These are phyloP conservation scores for Erebia ligea DNA, from an alignment of 2,888 invertebrate genomes.

Conservation along the genomic window DNA sequence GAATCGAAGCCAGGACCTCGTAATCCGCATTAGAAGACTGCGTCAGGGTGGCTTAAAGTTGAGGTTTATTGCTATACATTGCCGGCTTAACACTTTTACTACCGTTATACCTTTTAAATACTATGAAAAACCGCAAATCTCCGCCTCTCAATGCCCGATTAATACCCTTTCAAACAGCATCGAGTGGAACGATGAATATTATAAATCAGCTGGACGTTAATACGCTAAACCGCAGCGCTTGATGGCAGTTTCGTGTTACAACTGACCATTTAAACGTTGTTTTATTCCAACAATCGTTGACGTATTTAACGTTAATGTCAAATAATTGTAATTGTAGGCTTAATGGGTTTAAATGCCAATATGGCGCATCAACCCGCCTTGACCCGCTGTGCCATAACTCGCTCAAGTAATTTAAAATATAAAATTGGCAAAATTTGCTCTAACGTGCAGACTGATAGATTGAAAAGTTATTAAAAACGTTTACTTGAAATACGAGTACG, in stretches of 20 bases:
- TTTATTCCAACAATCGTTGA: constrained; percentile 21
- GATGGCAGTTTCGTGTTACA: constrained; percentile 26
- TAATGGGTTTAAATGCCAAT: background rate
- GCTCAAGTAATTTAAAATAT: no score
- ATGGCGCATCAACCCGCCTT: no score
- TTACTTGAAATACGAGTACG: no score
- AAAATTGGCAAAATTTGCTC: no score
- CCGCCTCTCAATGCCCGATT: constrained; percentile 2
- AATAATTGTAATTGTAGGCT: constrained; percentile 16
- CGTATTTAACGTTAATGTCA: constrained; percentile 18
- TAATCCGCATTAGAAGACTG: no score
- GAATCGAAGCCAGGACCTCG: no score
- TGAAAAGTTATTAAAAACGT: no score
- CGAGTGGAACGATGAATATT: constrained; percentile 35
- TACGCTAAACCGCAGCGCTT: constrained; percentile 40
- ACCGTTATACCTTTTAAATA: background rate
- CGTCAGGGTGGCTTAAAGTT: background rate
- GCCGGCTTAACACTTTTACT: background rate
- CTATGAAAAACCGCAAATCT: background rate
- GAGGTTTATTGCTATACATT: background rate
- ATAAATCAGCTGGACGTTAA: constrained; percentile 42
- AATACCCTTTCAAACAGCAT: constrained; percentile 16
- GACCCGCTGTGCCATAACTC: no score
- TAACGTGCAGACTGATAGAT: no score
- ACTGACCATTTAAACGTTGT: constrained; percentile 20